Evolutionary conservation across 2,113 vertebrate species (phyloP).

Genomic region (Pygathrix nemaeus): DNA sequence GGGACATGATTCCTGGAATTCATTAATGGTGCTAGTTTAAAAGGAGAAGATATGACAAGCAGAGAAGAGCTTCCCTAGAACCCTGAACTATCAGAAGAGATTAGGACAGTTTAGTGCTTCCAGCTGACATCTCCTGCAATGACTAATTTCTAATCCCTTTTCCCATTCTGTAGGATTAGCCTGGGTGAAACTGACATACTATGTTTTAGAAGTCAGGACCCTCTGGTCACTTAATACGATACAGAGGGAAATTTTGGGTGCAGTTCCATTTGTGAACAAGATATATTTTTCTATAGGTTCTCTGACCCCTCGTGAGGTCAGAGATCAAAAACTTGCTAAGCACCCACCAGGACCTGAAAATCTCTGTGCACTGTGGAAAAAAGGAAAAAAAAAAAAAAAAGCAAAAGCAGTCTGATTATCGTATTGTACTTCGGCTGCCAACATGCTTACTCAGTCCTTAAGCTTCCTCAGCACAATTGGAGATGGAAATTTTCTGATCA

Average conservation of each 20-base stretch:
- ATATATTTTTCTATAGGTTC: neutral
- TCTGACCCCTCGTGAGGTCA: neutral
- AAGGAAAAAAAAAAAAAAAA: neutral
- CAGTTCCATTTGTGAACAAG: constrained; percentile 19
- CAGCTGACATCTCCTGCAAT: neutral
- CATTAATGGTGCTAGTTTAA: neutral
- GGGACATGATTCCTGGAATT: neutral
- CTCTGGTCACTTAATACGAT: neutral
- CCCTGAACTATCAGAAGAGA: neutral
- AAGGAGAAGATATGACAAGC: neutral
- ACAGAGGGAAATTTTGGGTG: neutral
- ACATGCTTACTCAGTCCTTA: neutral
- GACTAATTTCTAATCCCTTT: neutral
- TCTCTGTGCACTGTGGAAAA: neutral
- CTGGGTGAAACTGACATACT: neutral
- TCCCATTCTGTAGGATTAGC: neutral
- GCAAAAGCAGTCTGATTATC: neutral
- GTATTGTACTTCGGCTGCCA: constrained; percentile 41
- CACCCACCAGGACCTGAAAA: neutral
- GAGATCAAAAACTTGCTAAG: neutral
- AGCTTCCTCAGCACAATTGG: constrained; percentile 58
- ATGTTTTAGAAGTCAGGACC: neutral
- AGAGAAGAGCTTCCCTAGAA: neutral
- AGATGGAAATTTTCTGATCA: constrained; percentile 57
- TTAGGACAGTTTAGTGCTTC: neutral